A percentile compares a stretch with the other conserved stretches of the same genome.
Evolutionary conservation across 2,797 vertebrate species (phyloP).

Genomic region (Poeciliopsis turneri): DNA sequence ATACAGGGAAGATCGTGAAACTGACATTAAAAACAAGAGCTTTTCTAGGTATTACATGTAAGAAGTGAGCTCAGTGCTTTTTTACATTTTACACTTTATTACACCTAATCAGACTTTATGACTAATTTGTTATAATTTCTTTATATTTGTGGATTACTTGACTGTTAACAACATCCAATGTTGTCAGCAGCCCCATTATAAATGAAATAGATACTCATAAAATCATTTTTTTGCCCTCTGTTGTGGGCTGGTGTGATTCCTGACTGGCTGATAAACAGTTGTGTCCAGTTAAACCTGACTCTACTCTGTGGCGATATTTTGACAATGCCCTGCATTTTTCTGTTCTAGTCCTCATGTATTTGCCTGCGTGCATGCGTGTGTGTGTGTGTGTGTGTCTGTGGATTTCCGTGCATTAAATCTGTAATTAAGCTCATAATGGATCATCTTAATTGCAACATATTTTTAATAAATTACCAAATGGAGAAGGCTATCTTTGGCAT

Average conservation of each 20-base stretch:
- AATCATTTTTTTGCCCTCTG: not conserved
- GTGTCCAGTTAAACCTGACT: not conserved
- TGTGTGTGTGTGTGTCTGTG: conserved; percentile 15
- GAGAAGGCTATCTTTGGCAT: conserved; percentile 59
- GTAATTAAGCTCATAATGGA: conserved; percentile 67
- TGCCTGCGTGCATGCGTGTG: not conserved
- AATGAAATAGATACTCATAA: not conserved
- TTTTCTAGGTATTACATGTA: not conserved
- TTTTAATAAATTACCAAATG: conserved; percentile 70
- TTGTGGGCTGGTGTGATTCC: not conserved
- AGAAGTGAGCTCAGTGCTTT: not conserved
- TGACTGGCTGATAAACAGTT: conserved; percentile 16
- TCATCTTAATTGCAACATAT: conserved; percentile 69
- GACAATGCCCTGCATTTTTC: not conserved
- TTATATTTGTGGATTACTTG: not conserved
- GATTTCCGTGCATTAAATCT: conserved; percentile 58
- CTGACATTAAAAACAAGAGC: not conserved
- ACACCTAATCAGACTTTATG: not conserved
- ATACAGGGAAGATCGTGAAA: not conserved
- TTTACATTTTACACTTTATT: not conserved
- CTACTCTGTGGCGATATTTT: conserved; percentile 6
- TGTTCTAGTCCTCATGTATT: not conserved
- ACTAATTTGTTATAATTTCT: not conserved
- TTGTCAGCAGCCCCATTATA: not conserved
- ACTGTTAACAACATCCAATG: not conserved